Evolutionary conservation across 2,113 vertebrate genomes (phyloP).

Genomic region (Lagopus leucura): DNA sequence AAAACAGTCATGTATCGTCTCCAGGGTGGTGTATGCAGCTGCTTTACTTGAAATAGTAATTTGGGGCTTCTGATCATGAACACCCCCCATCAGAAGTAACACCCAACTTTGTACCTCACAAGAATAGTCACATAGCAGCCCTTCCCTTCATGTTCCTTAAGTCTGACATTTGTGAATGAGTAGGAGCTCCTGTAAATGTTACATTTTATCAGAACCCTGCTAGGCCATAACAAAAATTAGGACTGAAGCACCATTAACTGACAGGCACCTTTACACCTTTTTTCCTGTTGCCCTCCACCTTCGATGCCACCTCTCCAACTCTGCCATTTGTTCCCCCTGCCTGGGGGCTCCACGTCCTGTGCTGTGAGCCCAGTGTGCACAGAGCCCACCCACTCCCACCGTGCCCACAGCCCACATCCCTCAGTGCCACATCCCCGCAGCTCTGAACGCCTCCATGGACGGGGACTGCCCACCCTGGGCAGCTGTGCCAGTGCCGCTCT

Average conservation of each 20-base stretch:
- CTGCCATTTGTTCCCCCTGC: accelerated
- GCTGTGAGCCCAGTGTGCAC: accelerated
- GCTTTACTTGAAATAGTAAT: not conserved
- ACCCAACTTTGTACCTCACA: not conserved
- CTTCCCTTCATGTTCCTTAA: not conserved
- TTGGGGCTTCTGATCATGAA: not conserved
- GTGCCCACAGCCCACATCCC: too few species aligned
- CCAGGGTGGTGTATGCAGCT: not conserved
- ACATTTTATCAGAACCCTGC: not conserved
- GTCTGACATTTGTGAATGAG: accelerated
- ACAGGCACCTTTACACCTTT: accelerated
- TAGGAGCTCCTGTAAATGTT: accelerated
- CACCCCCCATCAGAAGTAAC: not conserved
- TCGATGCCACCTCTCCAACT: not conserved
- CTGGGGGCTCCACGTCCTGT: not conserved
- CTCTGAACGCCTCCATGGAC: too few species aligned
- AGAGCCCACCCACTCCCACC: not conserved
- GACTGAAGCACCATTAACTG: accelerated
- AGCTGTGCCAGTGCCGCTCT: too few species aligned
- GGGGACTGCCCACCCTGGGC: too few species aligned
- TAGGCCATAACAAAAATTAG: accelerated
- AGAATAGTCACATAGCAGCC: not conserved
- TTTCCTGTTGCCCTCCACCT: not conserved
- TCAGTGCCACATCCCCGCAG: too few species aligned
- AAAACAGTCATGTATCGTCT: accelerated